phyloP scores from a whole-genome alignment of 2,113 vertebrate species.

The Calidris pugnax region DNA sequence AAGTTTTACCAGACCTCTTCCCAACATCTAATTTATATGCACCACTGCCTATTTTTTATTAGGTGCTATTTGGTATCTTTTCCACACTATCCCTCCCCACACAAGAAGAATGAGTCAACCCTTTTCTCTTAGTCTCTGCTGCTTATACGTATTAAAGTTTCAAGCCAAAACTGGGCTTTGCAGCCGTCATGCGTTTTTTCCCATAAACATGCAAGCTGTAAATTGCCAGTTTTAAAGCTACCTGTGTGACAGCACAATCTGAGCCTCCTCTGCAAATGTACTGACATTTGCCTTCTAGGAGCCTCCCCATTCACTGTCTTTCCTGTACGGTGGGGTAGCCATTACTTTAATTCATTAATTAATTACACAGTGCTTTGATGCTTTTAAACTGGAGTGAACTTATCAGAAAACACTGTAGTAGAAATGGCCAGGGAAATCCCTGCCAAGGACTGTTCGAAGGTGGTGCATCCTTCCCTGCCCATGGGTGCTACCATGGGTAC shows the following conservation, averaged over 20 bases:
- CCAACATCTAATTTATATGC: conserved; percentile 33
- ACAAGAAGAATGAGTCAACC: conserved; percentile 40
- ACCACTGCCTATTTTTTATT: conserved; percentile 52
- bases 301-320: not conserved
- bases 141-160: not conserved
- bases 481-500: not conserved
- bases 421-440: not conserved
- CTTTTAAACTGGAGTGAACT: not conserved
- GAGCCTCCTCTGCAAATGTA: not conserved
- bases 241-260: not conserved
- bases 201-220: not conserved
- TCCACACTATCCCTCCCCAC: conserved; percentile 35
- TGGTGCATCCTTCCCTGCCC: rapidly evolving
- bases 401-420: not conserved
- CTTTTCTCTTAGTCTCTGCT: conserved; percentile 4
- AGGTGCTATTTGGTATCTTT: conserved; percentile 59
- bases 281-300: not conserved
- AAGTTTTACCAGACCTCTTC: conserved; percentile 28
- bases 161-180: not conserved
- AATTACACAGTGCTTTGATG: rapidly evolving
- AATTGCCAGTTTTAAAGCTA: not conserved
- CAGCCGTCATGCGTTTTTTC: rapidly evolving
- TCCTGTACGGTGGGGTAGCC: not conserved
- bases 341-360: not conserved
- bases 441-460: not conserved